A percentile compares a stretch with the other conserved stretches of the same genome.
Evolutionary conservation across 2,888 invertebrate genomes (phyloP).

Genomic region (Spialia ferax): DNA sequence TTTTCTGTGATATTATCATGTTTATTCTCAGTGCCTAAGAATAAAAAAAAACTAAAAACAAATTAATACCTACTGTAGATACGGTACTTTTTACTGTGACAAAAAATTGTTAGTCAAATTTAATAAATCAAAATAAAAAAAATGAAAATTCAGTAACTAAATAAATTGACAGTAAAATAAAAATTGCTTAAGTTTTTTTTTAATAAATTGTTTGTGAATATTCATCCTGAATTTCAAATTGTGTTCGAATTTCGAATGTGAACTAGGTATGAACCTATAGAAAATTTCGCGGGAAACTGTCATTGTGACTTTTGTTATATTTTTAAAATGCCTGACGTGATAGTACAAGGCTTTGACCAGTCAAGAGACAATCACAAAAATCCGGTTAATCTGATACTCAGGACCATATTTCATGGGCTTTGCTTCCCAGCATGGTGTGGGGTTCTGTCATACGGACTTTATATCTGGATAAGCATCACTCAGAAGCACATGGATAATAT

Average conservation of each 20-base stretch:
- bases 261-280: no score
- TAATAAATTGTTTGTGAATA: no score
- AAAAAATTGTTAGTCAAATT: neutral
- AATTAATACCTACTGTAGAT: no score
- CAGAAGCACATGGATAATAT: constrained; percentile 48
- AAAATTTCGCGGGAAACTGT: no score
- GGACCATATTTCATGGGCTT: constrained; percentile 45
- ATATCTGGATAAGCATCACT: constrained; percentile 46
- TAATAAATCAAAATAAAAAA: neutral
- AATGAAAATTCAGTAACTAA: no score
- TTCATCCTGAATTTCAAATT: neutral
- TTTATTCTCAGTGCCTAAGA: neutral
- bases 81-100: no score
- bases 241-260: no score
- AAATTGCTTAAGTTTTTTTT: no score
- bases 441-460: constrained; percentile 39
- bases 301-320: constrained; percentile 13
- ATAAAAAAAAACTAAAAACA: no score
- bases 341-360: neutral
- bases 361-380: constrained; percentile 33
- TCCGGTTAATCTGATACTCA: constrained; percentile 40
- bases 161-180: neutral
- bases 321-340: constrained; percentile 45
- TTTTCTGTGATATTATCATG: neutral
- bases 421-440: constrained; percentile 42